Evolutionary conservation across 2,888 invertebrate species (phyloP).

Genomic region (Tigriopus californicus): DNA sequence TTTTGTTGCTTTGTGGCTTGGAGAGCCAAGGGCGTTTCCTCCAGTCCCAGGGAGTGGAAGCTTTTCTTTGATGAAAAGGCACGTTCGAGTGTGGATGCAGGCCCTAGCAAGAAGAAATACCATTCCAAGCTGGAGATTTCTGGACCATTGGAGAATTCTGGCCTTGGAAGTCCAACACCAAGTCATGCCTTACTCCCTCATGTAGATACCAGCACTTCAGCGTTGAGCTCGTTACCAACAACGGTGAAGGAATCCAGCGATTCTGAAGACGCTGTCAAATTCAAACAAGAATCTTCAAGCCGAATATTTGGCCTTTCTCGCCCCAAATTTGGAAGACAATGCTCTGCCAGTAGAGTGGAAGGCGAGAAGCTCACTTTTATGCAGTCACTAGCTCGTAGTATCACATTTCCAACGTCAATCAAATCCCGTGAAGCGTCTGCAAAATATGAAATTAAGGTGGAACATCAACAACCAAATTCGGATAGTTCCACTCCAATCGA

Average conservation of each 20-base stretch:
- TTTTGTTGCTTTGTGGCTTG: background rate
- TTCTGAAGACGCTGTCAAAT: background rate
- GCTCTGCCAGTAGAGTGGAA: background rate
- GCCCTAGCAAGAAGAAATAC: background rate
- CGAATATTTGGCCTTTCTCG: too few species aligned
- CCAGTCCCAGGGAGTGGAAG: background rate
- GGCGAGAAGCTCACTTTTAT: background rate
- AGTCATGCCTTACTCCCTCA: constrained; percentile 10
- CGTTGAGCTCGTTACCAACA: background rate
- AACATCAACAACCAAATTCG: background rate
- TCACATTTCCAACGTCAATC: background rate
- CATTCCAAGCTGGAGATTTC: background rate
- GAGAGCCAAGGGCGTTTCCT: background rate
- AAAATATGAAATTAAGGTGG: constrained; percentile 4
- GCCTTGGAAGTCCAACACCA: background rate
- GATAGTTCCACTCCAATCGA: background rate
- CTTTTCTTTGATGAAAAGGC: background rate
- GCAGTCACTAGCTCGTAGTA: background rate
- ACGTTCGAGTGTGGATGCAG: background rate
- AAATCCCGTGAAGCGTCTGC: background rate
- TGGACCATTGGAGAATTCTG: background rate
- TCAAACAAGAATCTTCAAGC: background rate
- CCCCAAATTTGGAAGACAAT: background rate
- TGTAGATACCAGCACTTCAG: background rate
- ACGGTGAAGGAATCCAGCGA: background rate